Evolutionary conservation across 2,797 vertebrate species (phyloP).

Genomic region (Hippocampus kuda): DNA sequence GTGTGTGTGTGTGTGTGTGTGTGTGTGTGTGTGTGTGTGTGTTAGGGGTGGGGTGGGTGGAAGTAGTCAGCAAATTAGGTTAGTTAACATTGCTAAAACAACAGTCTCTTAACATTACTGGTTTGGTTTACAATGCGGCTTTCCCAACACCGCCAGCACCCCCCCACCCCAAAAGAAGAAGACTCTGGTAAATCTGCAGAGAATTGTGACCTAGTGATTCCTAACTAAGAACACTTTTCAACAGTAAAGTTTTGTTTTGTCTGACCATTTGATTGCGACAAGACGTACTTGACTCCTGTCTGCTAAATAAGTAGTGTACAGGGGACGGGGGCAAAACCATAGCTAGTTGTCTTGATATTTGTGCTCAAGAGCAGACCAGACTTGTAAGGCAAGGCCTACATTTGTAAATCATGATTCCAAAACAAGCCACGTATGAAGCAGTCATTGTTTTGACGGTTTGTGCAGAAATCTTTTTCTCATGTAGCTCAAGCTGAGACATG

Average conservation of each 20-base stretch:
- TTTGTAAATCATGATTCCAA: conserved; percentile 54
- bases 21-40: too few species aligned
- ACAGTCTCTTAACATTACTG: not conserved
- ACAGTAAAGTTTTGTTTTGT: conserved; percentile 35
- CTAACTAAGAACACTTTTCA: not conserved
- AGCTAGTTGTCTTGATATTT: conserved; percentile 54
- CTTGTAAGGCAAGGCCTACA: conserved; percentile 40
- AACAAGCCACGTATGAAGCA: too few species aligned
- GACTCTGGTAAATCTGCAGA: not conserved
- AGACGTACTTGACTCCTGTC: conserved; percentile 54
- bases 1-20: not conserved
- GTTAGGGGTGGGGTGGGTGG: not conserved
- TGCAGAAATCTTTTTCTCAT: conserved; percentile 3
- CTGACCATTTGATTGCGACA: conserved; percentile 60
- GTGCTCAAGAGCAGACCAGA: conserved; percentile 53
- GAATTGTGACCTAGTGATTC: not conserved
- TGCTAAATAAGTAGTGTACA: conserved; percentile 51
- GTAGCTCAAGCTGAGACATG: not conserved
- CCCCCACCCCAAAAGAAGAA: not conserved
- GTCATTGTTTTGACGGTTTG: not conserved
- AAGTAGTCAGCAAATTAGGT: not conserved
- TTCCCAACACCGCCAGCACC: not conserved
- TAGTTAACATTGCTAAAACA: not conserved
- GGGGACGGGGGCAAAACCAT: conserved; percentile 54
- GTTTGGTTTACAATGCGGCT: not conserved